phyloP scores from a whole-genome alignment of 2,888 invertebrate species.

The Drosophila demipolita region DNA sequence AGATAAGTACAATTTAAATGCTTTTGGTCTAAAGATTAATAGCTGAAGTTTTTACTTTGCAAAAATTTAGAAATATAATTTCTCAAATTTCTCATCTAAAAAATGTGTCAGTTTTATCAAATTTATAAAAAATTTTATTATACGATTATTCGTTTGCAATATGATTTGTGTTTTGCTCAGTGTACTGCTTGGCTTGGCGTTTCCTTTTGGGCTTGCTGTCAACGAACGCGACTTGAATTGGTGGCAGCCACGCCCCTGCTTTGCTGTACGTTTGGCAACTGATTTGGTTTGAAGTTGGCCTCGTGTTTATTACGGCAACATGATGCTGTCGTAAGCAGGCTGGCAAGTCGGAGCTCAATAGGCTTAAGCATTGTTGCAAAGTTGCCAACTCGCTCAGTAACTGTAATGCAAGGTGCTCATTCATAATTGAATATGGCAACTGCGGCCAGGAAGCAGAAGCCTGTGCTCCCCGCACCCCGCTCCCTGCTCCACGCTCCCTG shows the following conservation, averaged over 20 bases:
- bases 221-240: constrained; percentile 15
- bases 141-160: neutral
- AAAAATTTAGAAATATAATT: neutral
- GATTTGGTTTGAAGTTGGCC: constrained; percentile 30
- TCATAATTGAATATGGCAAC: constrained; percentile 74
- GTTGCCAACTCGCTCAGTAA: constrained; percentile 38
- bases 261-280: constrained; percentile 21
- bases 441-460: constrained; percentile 56
- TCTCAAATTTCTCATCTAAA: neutral
- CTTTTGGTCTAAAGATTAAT: no score
- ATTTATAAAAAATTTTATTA: no score
- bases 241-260: constrained; percentile 30
- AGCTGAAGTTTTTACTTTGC: no score
- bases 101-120: no score
- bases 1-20: no score
- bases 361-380: constrained; percentile 32
- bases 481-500: neutral
- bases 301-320: constrained; percentile 26
- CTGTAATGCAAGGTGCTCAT: constrained; percentile 70
- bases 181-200: neutral
- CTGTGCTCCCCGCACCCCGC: neutral
- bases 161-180: neutral
- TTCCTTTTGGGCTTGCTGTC: constrained; percentile 32
- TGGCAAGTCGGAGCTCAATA: constrained; percentile 17
- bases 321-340: constrained; percentile 7